Evolutionary conservation across 2,888 invertebrate genomes (phyloP).

Genomic region (Aspidapion aeneum): DNA sequence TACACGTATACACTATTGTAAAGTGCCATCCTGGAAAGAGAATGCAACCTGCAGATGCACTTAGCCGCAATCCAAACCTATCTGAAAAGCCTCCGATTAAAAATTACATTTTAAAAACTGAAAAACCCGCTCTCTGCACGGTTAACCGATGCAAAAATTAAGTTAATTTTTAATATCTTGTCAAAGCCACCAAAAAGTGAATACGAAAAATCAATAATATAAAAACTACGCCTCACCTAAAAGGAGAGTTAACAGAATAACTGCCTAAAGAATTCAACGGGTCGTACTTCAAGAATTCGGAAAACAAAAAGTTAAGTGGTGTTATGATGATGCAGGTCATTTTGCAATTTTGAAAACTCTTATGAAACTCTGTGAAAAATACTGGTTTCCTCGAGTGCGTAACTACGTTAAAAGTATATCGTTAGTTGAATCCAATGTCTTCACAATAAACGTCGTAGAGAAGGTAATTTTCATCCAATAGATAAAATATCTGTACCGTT

Average conservation of each 20-base stretch:
- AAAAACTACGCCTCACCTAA: constrained; percentile 1
- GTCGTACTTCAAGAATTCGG: background rate
- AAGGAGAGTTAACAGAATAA: background rate
- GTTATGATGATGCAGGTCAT: constrained; percentile 6
- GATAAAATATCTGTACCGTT: constrained; percentile 22
- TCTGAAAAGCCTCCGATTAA: background rate
- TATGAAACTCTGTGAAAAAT: background rate
- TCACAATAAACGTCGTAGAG: constrained; percentile 32
- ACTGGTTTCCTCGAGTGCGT: constrained; percentile 4
- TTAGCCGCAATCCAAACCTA: background rate
- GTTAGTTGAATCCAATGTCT: too few relatives aligned
- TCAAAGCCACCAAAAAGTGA: background rate
- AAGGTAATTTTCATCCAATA: constrained; percentile 27
- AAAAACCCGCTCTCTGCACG: constrained; percentile 5
- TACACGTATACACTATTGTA: background rate
- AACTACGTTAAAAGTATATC: constrained; percentile 24
- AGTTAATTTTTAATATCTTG: background rate
- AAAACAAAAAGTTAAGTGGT: background rate
- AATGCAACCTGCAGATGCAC: background rate
- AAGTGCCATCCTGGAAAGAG: background rate
- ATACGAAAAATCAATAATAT: constrained; percentile 5
- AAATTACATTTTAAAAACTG: constrained; percentile 5
- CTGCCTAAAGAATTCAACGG: background rate
- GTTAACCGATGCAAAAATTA: constrained; percentile 9
- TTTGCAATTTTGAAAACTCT: background rate